phyloP scores from a whole-genome alignment of 1,140 invertebrate genomes.

The Berghia stephanieae region DNA sequence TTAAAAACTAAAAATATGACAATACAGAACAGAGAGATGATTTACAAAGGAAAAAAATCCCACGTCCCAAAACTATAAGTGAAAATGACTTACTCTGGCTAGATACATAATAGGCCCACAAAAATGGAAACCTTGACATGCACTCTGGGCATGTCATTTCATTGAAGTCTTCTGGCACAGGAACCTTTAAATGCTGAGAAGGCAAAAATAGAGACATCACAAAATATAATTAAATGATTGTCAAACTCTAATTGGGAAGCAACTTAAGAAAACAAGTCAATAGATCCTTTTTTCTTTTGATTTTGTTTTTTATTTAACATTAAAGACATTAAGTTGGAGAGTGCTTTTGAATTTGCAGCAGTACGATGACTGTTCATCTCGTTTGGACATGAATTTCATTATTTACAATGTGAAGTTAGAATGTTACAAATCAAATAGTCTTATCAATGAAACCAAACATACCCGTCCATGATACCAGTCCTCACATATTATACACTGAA shows the following conservation, averaged over 20 bases:
- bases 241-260: too few species aligned
- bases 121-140: conserved; percentile 80
- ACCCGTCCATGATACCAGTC: conserved; percentile 91
- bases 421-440: too few species aligned
- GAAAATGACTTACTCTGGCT: conserved; percentile 38
- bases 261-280: too few species aligned
- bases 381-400: too few species aligned
- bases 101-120: conserved; percentile 75
- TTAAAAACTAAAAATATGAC: too few species aligned
- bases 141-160: conserved; percentile 75
- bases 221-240: neutral
- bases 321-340: too few species aligned
- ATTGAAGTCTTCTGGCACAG: conserved; percentile 72
- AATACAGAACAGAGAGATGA: too few species aligned
- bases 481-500: conserved; percentile 96
- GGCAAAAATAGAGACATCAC: neutral
- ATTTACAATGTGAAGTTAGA: too few species aligned
- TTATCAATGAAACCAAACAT: conserved; percentile 37
- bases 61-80: neutral
- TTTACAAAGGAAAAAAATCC: neutral
- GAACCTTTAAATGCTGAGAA: conserved; percentile 73
- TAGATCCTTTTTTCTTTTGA: too few species aligned
- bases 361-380: too few species aligned
- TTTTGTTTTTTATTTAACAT: too few species aligned
- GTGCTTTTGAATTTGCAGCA: too few species aligned